Evolutionary conservation across 2,797 vertebrate species (phyloP).

Genomic region (Toxotes lorentzi): DNA sequence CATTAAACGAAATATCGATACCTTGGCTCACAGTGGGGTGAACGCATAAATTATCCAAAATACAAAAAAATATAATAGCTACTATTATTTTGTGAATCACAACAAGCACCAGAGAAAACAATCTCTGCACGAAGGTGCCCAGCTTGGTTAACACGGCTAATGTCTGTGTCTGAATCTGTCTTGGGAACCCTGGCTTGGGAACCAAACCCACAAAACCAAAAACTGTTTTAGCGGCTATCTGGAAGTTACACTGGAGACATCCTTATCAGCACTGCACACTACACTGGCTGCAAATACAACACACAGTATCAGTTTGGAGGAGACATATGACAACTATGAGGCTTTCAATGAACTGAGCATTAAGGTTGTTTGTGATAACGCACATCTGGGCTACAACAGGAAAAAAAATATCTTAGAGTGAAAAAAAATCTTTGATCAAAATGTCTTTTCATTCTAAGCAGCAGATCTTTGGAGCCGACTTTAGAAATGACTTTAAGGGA

Average conservation of each 20-base stretch:
- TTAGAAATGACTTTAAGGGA: slow-evolving; percentile 58
- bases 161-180: slow-evolving; percentile 34
- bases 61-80: no score
- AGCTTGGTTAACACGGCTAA: slow-evolving; percentile 23
- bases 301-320: slow-evolving; percentile 67
- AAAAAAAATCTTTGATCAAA: slow-evolving; percentile 54
- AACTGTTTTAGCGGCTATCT: slow-evolving; percentile 59
- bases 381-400: slow-evolving; percentile 59
- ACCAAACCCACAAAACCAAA: slow-evolving; percentile 57
- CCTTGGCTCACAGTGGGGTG: no score
- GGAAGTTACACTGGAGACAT: slow-evolving; percentile 61
- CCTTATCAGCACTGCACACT: slow-evolving; percentile 74
- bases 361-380: slow-evolving; percentile 65
- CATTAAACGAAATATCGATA: no score
- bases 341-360: slow-evolving; percentile 60
- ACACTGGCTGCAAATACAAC: slow-evolving; percentile 64
- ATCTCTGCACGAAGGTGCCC: slow-evolving; percentile 6
- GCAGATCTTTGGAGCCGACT: slow-evolving; percentile 49
- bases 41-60: no score
- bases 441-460: slow-evolving; percentile 51
- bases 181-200: slow-evolving; percentile 34
- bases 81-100: slow-evolving; percentile 22
- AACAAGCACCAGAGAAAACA: slow-evolving; percentile 27
- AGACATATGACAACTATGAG: slow-evolving; percentile 66
- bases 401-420: slow-evolving; percentile 33